These are phyloP conservation scores for Lasius platythorax DNA, from an alignment of 2,888 invertebrate genomes.

Conservation along the genomic window DNA sequence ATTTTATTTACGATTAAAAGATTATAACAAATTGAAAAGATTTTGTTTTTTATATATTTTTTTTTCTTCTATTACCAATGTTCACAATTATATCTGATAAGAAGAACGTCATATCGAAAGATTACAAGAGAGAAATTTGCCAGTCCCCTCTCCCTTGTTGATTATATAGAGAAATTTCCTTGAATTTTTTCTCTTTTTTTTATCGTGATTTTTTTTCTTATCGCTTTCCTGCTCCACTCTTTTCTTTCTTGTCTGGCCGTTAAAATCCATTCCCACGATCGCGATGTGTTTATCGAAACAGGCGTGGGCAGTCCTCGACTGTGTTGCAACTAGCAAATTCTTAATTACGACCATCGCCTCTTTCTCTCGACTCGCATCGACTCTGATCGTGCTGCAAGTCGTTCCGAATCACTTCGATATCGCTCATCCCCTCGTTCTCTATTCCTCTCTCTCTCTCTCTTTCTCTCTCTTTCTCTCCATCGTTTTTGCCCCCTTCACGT, in stretches of 20 bases:
- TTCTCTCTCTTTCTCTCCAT: background rate
- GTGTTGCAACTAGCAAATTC: constrained; percentile 49
- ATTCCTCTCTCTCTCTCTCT: constrained; percentile 1
- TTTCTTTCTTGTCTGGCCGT: constrained; percentile 51
- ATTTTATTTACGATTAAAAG: background rate
- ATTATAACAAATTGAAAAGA: background rate
- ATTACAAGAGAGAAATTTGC: background rate
- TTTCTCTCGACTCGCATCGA: constrained; percentile 2
- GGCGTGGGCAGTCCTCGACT: constrained; percentile 67
- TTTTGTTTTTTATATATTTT: background rate
- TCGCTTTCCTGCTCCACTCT: constrained; percentile 29
- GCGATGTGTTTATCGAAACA: constrained; percentile 69
- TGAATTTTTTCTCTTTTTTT: background rate
- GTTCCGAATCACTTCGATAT: constrained; percentile 51
- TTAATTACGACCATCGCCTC: constrained; percentile 59
- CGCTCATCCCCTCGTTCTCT: constrained; percentile 25
- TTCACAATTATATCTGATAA: background rate
- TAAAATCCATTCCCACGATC: constrained; percentile 68
- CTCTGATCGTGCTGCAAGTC: constrained; percentile 7
- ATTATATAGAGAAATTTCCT: background rate
- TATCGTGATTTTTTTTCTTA: background rate
- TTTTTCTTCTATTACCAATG: background rate
- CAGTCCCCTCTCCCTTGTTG: background rate
- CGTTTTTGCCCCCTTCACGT: background rate
- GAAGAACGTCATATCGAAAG: background rate